Evolutionary conservation across 2,888 invertebrate species (phyloP).

Genomic region (Oscheius sp.): DNA sequence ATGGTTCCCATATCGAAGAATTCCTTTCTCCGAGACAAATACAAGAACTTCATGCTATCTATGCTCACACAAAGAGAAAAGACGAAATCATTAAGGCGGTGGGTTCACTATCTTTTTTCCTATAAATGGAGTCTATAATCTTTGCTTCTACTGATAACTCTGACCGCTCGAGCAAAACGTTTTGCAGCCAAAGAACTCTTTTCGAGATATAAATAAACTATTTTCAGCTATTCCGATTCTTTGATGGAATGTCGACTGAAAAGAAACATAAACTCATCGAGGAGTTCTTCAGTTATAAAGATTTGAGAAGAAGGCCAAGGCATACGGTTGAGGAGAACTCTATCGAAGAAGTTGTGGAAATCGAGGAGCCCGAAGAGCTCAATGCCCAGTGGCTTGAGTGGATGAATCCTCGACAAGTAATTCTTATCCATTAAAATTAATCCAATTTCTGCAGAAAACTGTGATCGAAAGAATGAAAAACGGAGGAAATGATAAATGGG

Average conservation of each 20-base stretch:
- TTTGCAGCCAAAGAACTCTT: background rate
- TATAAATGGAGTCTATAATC: slow-evolving; percentile 9
- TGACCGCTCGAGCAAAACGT: slow-evolving; percentile 9
- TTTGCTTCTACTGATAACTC: slow-evolving; percentile 14
- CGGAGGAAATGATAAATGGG: slow-evolving; percentile 42
- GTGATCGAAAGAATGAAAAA: slow-evolving; percentile 20
- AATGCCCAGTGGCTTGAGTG: slow-evolving; percentile 43
- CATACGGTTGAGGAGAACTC: background rate
- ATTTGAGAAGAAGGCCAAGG: slow-evolving; percentile 35
- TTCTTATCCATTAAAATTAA: background rate
- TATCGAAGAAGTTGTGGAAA: slow-evolving; percentile 28
- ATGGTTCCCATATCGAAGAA: slow-evolving; percentile 37
- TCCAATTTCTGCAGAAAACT: slow-evolving; percentile 15
- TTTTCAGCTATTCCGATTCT: slow-evolving; percentile 43
- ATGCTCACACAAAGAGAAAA: slow-evolving; percentile 39
- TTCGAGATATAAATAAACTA: background rate
- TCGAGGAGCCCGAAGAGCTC: slow-evolving; percentile 37
- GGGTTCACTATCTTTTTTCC: slow-evolving; percentile 24
- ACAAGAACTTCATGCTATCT: slow-evolving; percentile 39
- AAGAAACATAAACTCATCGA: slow-evolving; percentile 40
- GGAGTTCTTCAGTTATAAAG: slow-evolving; percentile 49
- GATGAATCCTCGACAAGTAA: slow-evolving; percentile 38
- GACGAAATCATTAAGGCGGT: slow-evolving; percentile 48
- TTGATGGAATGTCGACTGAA: slow-evolving; percentile 44
- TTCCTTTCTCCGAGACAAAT: slow-evolving; percentile 44